Conservation (phyloP, 2,113 vertebrate genomes). For the Furnarius figulus region DNA sequence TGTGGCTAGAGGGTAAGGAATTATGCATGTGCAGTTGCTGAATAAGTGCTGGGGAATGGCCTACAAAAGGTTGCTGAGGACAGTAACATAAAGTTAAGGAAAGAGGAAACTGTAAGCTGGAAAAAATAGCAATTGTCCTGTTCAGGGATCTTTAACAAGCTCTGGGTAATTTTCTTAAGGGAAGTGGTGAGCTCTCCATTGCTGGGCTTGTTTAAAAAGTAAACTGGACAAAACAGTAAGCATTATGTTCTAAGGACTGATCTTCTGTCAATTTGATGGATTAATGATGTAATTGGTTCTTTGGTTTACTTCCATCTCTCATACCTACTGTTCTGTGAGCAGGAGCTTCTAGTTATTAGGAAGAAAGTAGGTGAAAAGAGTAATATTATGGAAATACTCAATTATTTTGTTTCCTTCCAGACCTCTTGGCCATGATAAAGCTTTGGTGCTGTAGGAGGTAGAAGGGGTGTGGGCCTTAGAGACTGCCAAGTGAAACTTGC, state of each 20-base stretch:
- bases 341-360: not conserved
- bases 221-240: not conserved
- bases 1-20: not conserved
- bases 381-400: not conserved
- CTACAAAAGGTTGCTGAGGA: not conserved
- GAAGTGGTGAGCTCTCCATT: not conserved
- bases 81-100: not conserved
- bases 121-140: not conserved
- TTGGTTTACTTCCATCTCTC: constrained; percentile 11
- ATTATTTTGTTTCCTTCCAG: not conserved
- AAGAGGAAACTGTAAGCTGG: not conserved
- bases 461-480: not conserved
- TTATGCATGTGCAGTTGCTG: not conserved
- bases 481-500: not conserved
- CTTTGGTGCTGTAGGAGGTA: not conserved
- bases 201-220: not conserved
- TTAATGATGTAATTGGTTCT: constrained; percentile 18
- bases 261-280: not conserved
- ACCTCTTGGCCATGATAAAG: not conserved
- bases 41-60: not conserved
- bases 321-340: not conserved
- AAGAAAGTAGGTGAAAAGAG: not conserved
- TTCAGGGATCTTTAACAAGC: not conserved
- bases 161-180: not conserved
- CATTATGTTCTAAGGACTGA: not conserved